phyloP scores from a whole-genome alignment of 2,888 invertebrate genomes.

The Poecilus cupreus region DNA sequence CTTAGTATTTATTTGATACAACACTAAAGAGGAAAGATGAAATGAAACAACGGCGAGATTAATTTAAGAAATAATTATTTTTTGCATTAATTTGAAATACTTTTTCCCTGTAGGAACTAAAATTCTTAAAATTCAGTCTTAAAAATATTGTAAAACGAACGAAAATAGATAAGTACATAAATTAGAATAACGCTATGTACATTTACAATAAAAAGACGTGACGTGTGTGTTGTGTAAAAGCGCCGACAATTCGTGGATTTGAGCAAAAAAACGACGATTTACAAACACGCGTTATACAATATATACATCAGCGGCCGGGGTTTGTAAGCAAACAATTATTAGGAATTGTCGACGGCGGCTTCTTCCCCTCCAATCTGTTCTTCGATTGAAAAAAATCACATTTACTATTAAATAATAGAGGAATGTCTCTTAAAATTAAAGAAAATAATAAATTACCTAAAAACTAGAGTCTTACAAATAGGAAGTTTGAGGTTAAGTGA shows the following conservation, averaged over 20 bases:
- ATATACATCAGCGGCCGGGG: neutral
- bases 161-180: slow-evolving; percentile 65
- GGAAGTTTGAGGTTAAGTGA: slow-evolving; percentile 2
- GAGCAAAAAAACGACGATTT: neutral
- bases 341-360: too few species aligned
- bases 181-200: slow-evolving; percentile 62
- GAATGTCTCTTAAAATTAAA: neutral
- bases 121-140: slow-evolving; percentile 73
- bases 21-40: too few species aligned
- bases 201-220: slow-evolving; percentile 33
- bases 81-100: slow-evolving; percentile 72
- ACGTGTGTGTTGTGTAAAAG: neutral
- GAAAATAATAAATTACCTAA: slow-evolving; percentile 2
- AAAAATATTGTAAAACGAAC: slow-evolving; percentile 70
- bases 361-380: slow-evolving; percentile 12
- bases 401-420: slow-evolving; percentile 8
- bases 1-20: too few species aligned
- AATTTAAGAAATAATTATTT: slow-evolving; percentile 58
- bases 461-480: neutral
- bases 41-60: neutral
- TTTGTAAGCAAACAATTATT: slow-evolving; percentile 34
- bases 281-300: neutral
- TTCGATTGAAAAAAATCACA: neutral
- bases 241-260: neutral
- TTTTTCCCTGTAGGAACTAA: slow-evolving; percentile 72